These are phyloP conservation scores for Drosophila anceps DNA, from an alignment of 2,888 invertebrate genomes.

Conservation along the genomic window DNA sequence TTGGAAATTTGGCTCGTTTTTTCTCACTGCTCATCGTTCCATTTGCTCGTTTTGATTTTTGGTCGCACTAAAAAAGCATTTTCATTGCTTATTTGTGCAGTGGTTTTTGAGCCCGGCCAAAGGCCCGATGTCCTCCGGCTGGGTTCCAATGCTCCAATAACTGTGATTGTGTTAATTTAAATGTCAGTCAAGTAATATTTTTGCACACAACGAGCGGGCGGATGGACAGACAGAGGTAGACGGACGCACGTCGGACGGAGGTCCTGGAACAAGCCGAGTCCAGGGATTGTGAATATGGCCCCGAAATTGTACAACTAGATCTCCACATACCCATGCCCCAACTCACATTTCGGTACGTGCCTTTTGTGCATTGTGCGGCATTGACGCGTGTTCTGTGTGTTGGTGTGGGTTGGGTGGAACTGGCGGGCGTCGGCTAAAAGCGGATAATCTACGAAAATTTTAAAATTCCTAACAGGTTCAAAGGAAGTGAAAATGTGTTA, in stretches of 20 bases:
- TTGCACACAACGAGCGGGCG: conserved; percentile 58
- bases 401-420: conserved; percentile 48
- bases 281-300: conserved; percentile 36
- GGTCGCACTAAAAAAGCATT: conserved; percentile 50
- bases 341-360: conserved; percentile 66
- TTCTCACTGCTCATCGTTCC: conserved; percentile 10
- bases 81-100: conserved; percentile 68
- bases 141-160: conserved; percentile 73
- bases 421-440: conserved; percentile 66
- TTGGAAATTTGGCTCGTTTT: conserved; percentile 23
- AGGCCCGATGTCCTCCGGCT: conserved; percentile 37
- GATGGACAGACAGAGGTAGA: neutral
- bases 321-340: conserved; percentile 22
- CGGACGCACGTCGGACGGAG: conserved; percentile 15
- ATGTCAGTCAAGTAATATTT: conserved; percentile 82
- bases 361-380: conserved; percentile 77
- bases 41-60: conserved; percentile 49
- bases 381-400: conserved; percentile 49
- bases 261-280: conserved; percentile 12
- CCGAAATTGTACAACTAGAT: conserved; percentile 38
- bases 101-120: conserved; percentile 41
- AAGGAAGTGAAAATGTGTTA: conserved; percentile 81
- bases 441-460: conserved; percentile 79
- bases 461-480: conserved; percentile 80
- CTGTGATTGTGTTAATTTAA: conserved; percentile 81